Percentiles rank a stretch among this genome's conserved stretches.
Evolutionary conservation across 1,140 invertebrate species (phyloP).

Genomic region (Panonychus citri): DNA sequence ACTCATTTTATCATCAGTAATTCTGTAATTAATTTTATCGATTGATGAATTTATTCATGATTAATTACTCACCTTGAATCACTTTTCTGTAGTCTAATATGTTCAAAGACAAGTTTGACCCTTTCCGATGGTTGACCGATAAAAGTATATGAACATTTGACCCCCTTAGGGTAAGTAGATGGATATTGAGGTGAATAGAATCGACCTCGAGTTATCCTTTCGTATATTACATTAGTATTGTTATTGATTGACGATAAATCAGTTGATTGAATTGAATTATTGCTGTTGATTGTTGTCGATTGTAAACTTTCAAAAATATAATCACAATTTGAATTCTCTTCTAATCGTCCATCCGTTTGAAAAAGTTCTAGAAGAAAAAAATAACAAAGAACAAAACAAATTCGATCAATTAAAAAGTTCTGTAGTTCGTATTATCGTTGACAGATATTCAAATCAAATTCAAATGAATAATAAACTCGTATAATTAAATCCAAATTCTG

Average conservation of each 20-base stretch:
- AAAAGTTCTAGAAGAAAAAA: constrained; percentile 23
- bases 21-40: background rate
- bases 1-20: background rate
- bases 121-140: constrained; percentile 22
- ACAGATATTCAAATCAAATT: too few relatives aligned
- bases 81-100: constrained; percentile 18
- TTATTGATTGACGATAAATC: too few relatives aligned
- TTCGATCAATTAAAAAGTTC: too few relatives aligned
- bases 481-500: too few relatives aligned
- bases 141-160: constrained; percentile 52
- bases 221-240: constrained; percentile 12
- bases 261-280: constrained; percentile 21
- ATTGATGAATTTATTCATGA: background rate
- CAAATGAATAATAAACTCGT: too few relatives aligned
- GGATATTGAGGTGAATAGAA: constrained; percentile 63
- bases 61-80: constrained; percentile 16
- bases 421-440: too few relatives aligned
- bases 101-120: constrained; percentile 23
- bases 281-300: too few relatives aligned
- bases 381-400: too few relatives aligned
- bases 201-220: constrained; percentile 28
- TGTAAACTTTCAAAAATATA: constrained; percentile 32
- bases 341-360: constrained; percentile 40
- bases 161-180: constrained; percentile 52
- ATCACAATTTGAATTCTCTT: constrained; percentile 45